These are phyloP conservation scores for Anoura caudifer DNA, from an alignment of 2,113 vertebrate species.

Conservation along the genomic window DNA sequence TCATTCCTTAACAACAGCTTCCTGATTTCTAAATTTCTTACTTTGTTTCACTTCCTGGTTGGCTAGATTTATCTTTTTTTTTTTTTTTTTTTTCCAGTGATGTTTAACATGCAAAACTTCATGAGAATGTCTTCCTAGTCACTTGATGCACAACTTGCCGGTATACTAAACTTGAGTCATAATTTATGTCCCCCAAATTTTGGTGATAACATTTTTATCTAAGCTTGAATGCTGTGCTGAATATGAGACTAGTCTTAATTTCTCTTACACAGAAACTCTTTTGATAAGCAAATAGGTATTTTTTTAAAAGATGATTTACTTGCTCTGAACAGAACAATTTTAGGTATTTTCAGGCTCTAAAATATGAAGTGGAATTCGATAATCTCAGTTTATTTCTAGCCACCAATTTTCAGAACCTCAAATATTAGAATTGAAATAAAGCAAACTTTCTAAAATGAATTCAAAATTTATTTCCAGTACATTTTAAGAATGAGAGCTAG, in stretches of 20 bases:
- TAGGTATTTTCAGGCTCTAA: background rate
- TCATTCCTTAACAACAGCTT: background rate
- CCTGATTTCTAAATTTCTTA: background rate
- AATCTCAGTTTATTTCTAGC: background rate
- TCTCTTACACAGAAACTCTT: background rate
- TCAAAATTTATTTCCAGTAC: background rate
- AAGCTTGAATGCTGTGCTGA: background rate
- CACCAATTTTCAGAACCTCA: background rate
- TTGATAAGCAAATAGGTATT: background rate
- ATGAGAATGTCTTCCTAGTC: background rate
- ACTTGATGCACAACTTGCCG: background rate
- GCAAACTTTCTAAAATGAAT: background rate
- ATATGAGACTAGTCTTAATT: background rate
- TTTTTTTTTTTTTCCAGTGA: background rate
- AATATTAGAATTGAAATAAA: background rate
- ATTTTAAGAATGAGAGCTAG: background rate
- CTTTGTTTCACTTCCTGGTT: background rate
- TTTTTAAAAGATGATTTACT: background rate
- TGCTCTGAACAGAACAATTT: background rate
- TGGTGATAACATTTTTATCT: background rate
- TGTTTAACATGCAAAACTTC: background rate
- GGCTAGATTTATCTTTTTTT: background rate
- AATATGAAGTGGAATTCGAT: background rate
- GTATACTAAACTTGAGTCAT: background rate
- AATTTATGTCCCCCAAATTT: background rate